phyloP scores from a whole-genome alignment of 2,113 vertebrate species.

The Dipodomys ordii region DNA sequence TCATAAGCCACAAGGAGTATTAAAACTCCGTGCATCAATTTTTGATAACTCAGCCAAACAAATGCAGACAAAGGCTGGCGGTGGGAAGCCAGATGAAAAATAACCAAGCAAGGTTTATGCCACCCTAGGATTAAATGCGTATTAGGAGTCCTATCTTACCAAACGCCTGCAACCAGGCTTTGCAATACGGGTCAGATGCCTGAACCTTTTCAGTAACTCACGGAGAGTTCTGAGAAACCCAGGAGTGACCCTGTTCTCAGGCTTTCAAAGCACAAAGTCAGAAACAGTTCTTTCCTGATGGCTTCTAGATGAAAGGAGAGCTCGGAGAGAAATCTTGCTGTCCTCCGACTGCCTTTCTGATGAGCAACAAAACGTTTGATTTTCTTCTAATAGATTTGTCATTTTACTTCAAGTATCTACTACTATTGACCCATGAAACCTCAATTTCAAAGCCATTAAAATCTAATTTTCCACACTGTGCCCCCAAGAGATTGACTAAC shows the following conservation, averaged over 20 bases:
- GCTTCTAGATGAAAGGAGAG: not conserved
- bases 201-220: not conserved
- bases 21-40: rapidly evolving
- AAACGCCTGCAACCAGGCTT: not conserved
- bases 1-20: not conserved
- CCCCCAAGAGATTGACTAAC: slow-evolving; percentile 85
- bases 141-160: rapidly evolving
- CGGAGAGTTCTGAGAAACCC: not conserved
- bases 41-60: not conserved
- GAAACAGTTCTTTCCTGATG: not conserved
- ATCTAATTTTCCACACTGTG: slow-evolving; percentile 84
- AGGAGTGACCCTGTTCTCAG: not conserved
- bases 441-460: slow-evolving; percentile 88
- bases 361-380: slow-evolving; percentile 81
- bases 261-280: not conserved
- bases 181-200: not conserved
- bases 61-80: rapidly evolving
- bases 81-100: not conserved
- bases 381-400: slow-evolving; percentile 83
- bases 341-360: slow-evolving; percentile 75
- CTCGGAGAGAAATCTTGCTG: slow-evolving; percentile 32
- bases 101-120: rapidly evolving
- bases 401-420: slow-evolving; percentile 80
- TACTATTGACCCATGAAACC: slow-evolving; percentile 85
- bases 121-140: rapidly evolving